Conservation (phyloP, 2,888 invertebrate species). For the Dasypolia templi region DNA sequence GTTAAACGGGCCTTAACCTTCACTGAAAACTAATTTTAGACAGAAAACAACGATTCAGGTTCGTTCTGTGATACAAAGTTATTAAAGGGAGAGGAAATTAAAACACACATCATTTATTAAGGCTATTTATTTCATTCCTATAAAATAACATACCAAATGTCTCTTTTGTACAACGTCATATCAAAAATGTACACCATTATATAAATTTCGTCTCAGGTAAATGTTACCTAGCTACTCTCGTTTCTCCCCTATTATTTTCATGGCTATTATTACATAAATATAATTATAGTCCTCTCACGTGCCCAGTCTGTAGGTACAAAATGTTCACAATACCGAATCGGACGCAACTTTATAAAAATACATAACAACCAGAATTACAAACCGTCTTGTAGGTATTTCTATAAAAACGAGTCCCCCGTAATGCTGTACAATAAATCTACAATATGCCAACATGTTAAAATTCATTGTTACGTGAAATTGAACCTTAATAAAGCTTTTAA, state of each 20-base stretch:
- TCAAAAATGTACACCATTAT: slow-evolving; percentile 91
- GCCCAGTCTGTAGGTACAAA: slow-evolving; percentile 83
- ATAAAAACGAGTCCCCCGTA: slow-evolving; percentile 65
- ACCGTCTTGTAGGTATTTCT: slow-evolving; percentile 58
- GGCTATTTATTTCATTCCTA: slow-evolving; percentile 91
- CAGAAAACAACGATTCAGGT: background rate
- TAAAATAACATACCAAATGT: slow-evolving; percentile 91
- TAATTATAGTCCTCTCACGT: slow-evolving; percentile 87
- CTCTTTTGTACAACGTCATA: slow-evolving; percentile 91
- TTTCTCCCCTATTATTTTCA: slow-evolving; percentile 79
- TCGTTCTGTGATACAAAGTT: background rate
- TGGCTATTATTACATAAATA: slow-evolving; percentile 84
- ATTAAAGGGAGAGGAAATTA: slow-evolving; percentile 9
- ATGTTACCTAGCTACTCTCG: slow-evolving; percentile 88
- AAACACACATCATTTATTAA: slow-evolving; percentile 83
- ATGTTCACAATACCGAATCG: slow-evolving; percentile 74
- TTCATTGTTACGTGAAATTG: slow-evolving; percentile 76
- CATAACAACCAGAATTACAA: slow-evolving; percentile 59
- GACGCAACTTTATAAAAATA: slow-evolving; percentile 65
- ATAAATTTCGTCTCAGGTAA: slow-evolving; percentile 90
- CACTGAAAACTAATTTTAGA: background rate
- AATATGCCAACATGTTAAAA: slow-evolving; percentile 76
- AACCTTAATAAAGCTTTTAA: slow-evolving; percentile 61
- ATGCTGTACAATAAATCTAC: slow-evolving; percentile 87
- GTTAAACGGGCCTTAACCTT: background rate